Evolutionary conservation across 2,113 vertebrate genomes (phyloP), one percentile per base, ranked within the genome.

Genomic region (Erythrolamprus reginae): DNA sequence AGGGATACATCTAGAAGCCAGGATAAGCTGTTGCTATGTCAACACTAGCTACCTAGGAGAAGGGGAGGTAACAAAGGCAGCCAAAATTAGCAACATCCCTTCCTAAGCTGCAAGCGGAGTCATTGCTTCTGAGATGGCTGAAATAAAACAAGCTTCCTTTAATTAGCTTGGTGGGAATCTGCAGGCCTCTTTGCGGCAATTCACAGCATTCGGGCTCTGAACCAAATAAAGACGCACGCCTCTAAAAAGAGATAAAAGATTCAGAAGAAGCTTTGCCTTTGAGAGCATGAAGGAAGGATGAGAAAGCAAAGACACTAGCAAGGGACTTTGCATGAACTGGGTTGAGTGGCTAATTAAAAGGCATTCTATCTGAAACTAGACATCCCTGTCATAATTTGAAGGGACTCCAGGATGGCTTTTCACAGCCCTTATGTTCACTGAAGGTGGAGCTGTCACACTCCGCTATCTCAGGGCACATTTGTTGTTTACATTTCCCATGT

Each of bases 71-170:
- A 47, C 45, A 84, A 70, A 55, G 92, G 87, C 89, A 91, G 50
- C 89, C 17, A 12, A 23, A 92, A 94, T 91, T 87, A 95, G 48
- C 90, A 93, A 88, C 88, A 91, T 94, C 52, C 52, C 91, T 48
- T 88, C 92, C 50, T 88, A 88, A 93, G 88, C 0, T 48, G 65
- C 0, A 0, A 0, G 48, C 52, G 61, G 82, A 93, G 93, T 52
- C 65, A 15, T 91, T 91, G 87, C 88, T 93, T 92, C 1, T 1
- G 82, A 88, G 61, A 89, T 9, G 89, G 52, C 0, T 0, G 77
- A 92, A 93, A 92, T 13, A 38, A 91, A 95, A 92, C 12, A 94
- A 88, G 28, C 48, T 90, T 92, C 56, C 61, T 90, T 94, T 93
- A 92, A 91, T 52, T 90, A 83, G 93, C 56, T 33, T 88, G 82